Base-by-base conservation (phyloP, 2,113 vertebrate genomes). In the Alethe castanea region DNA sequence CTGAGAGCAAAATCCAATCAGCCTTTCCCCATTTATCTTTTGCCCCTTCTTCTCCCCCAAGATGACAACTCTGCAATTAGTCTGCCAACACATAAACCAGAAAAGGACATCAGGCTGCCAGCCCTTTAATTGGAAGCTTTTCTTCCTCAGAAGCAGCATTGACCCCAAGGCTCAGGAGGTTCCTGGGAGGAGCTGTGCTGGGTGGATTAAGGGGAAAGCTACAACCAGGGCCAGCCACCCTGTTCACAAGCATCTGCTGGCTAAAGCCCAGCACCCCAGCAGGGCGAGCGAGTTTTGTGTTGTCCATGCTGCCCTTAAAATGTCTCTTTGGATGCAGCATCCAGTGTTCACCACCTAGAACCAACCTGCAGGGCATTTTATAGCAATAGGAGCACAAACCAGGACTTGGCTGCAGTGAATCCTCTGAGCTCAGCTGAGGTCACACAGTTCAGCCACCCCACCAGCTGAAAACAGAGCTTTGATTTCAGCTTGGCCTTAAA, bases 291-390 rank as follows among this genome's bases (percentile, higher is more conserved):
- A 38, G 18, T 28, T 96, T 64, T 16, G 26, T 80, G 42, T 35
- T 70, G 38, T 62, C 91, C 44, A 38, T 56, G 14, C 20, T 74
- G 70, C 33, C 29, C 15, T 25, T 40, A 56, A 70, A 61, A 53
- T n/a, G 25, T 66, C n/a, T 48, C 56, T 54, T 54, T 54, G 54
- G 65, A 45, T 35, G n/a, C n/a, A 72, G 31, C 0, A 1, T 20
- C 35, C 33, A 19, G 28, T 26, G 19, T 22, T n/a, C 2, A 0
- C 25, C 40, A 35, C 25, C 33, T 29, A 5, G 0, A 87, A 54
- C 11, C 0, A 0, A 16, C 1, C 2, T 7, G 5, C 14, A 10
- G 19, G 10, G 17, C 0, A 0, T 45, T 86, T 82, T 24, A 28
- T 24, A 65, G 62, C 45, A 69, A 25, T 3, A 0, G 0, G 19